A percentile compares a stretch with the other conserved stretches of the same genome.
Conservation (phyloP, 23 tunicate genomes). For the Diplosoma virens region DNA sequence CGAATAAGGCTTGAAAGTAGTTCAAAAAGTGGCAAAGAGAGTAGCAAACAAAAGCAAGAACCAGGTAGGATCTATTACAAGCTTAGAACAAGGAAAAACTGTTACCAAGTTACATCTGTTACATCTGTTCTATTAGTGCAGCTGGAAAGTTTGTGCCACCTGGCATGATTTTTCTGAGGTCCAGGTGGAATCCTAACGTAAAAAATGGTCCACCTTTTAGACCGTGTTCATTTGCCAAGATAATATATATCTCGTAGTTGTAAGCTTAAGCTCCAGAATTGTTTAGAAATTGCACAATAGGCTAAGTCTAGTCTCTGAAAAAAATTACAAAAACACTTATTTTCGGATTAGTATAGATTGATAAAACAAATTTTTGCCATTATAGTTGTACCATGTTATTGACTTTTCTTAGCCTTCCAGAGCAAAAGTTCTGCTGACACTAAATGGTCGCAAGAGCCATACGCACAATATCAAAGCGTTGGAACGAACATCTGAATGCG, state of each 20-base stretch:
- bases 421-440: not conserved
- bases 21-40: slow-evolving; percentile 30
- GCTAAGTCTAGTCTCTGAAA: too few species aligned
- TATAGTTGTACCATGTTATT: slow-evolving; percentile 15
- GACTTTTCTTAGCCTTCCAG: not conserved
- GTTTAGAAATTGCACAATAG: too few species aligned
- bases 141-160: slow-evolving; percentile 14
- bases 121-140: slow-evolving; percentile 2
- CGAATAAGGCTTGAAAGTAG: slow-evolving; percentile 15
- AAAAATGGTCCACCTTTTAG: slow-evolving; percentile 15
- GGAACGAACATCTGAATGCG: not conserved
- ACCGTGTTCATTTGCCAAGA: slow-evolving; percentile 24
- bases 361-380: not conserved
- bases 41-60: not conserved
- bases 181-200: not conserved
- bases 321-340: too few species aligned
- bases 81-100: too few species aligned
- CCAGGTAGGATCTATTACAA: too few species aligned
- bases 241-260: too few species aligned
- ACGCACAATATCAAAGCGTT: slow-evolving; percentile 7
- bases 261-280: too few species aligned
- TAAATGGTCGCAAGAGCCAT: slow-evolving; percentile 3
- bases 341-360: slow-evolving; percentile 4
- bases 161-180: slow-evolving; percentile 3
- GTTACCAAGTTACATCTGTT: not conserved